These are phyloP conservation scores for Acanthaster planci DNA, from an alignment of 35 echinoderm and acorn worm species.

Conservation along the genomic window DNA sequence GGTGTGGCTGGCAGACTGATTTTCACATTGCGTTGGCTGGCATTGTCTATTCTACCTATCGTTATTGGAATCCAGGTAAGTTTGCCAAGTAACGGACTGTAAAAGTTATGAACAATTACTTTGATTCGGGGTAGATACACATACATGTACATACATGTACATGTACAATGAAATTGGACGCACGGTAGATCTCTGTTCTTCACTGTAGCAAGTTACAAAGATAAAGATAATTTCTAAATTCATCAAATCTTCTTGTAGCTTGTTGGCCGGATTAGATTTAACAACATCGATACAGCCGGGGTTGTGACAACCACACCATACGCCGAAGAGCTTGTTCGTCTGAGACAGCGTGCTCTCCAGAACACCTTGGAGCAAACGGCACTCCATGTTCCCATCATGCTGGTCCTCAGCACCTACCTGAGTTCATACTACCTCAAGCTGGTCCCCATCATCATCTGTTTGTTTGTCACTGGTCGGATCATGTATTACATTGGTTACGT, in stretches of 20 bases:
- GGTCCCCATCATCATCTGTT: too few species aligned
- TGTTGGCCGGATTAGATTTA: background rate
- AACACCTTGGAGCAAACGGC: slow-evolving; percentile 28
- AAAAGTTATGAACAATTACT: too few species aligned
- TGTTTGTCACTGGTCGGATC: too few species aligned
- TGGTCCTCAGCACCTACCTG: slow-evolving; percentile 24
- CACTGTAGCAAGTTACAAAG: too few species aligned
- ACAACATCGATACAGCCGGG: background rate
- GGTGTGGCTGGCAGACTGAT: background rate
- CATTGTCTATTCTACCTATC: background rate
- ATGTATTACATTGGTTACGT: too few species aligned
- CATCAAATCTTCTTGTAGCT: background rate
- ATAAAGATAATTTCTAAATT: background rate
- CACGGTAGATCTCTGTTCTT: too few species aligned
- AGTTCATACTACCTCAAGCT: too few species aligned
- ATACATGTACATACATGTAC: too few species aligned
- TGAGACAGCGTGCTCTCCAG: slow-evolving; percentile 23
- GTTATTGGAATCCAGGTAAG: background rate
- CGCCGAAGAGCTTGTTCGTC: background rate
- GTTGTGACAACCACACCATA: background rate
- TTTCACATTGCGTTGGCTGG: slow-evolving; percentile 6
- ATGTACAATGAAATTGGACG: too few species aligned
- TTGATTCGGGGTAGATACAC: too few species aligned
- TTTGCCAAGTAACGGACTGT: too few species aligned
- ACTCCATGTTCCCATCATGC: background rate